Percentiles rank a stretch among this genome's conserved stretches.
These are phyloP conservation scores for Cynopterus brachyotis DNA, from an alignment of 2,113 vertebrate species.

Conservation along the genomic window DNA sequence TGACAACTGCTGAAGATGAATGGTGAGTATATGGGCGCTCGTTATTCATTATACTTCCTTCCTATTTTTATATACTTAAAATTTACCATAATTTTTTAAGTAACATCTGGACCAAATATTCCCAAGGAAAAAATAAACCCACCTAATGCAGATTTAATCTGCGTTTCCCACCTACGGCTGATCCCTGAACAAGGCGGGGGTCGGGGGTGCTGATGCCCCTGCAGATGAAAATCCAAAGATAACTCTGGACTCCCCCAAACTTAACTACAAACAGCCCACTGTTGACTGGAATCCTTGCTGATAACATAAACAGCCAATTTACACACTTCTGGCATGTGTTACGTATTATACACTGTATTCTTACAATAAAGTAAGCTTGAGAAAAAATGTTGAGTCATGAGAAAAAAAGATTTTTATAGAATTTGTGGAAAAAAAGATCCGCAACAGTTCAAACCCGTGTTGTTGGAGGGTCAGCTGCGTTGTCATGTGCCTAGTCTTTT, in stretches of 20 bases:
- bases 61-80: neutral
- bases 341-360: neutral
- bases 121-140: neutral
- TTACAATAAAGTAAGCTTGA: neutral
- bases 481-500: neutral
- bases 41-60: neutral
- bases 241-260: too few species aligned
- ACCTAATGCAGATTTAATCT: neutral
- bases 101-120: neutral
- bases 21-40: neutral
- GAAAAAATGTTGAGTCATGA: neutral
- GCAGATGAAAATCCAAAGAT: neutral
- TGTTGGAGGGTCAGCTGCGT: too few species aligned
- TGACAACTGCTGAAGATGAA: neutral
- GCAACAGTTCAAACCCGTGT: too few species aligned
- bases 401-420: too few species aligned
- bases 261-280: too few species aligned
- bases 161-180: neutral
- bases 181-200: neutral
- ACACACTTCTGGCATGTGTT: too few species aligned
- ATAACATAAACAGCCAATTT: too few species aligned
- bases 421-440: too few species aligned
- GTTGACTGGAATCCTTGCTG: too few species aligned
- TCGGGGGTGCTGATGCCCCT: neutral
- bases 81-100: neutral